Base-by-base conservation (phyloP, 2,113 vertebrate genomes). In the Nothocercus nigrocapillus region DNA sequence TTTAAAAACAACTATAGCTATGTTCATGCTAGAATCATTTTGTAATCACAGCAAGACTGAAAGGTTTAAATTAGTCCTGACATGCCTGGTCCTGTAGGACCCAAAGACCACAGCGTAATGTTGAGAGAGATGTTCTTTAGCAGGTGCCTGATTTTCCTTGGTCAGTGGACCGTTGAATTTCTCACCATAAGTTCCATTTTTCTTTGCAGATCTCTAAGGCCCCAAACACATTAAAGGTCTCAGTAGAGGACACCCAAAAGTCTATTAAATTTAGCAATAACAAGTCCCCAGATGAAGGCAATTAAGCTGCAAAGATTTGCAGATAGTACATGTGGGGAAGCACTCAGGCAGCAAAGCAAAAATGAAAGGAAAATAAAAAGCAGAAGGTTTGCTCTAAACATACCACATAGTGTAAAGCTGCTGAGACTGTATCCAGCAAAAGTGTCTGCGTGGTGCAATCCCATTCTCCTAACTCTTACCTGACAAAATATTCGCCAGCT, bases 241-340 rank as follows among this genome's bases (percentile, higher is more conserved):
- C 90, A 28, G 82, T 16, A 88, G 96, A 95, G 90, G 96, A 82
- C 90, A 94, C 96, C 96, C 95, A 74, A 72, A 90, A 72, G 90
- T 94, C 96, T 95, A 95, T 96, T 96, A 97, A 96, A 97, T 95
- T 94, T 95, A 92, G 74, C 76, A 95, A 91, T 95, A 97, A 97
- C 94, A 96, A 95, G 94, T 94, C 97, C 94, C 96, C 51, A 85
- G 93, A 88, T 94, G 36, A 92, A 88, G 85, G 93, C 87, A 96
- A 94, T 97, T 96, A 97, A 94, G 90, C 80, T 84, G 92, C 66
- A 78, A 88, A 61, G 82, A 92, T 95, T 95, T 93, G 76, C 80
- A 91, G 94, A 51, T 86, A 70, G 59, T 38, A 91, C 88, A 63
- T n/a, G 77, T 89, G 72, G 89, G 72, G 88, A 88, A 75, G 59